phyloP scores from a whole-genome alignment of 2,113 vertebrate genomes.

The Oryctolagus cuniculus region mOryCun1.1 NC_091443.1:91647001-91647500 shows the following conservation, averaged over 20 bases:
- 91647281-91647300: background rate
- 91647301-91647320: background rate
- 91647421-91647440: background rate
- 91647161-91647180: background rate
- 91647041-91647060: background rate
- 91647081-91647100: background rate
- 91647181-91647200: background rate
- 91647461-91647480: background rate
- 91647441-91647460: background rate
- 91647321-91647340: constrained; percentile 15
- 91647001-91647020: background rate
- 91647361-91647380: background rate
- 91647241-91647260: background rate
- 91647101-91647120: background rate
- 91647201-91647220: background rate
- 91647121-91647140: background rate
- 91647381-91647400: background rate
- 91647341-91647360: background rate
- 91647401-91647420: background rate
- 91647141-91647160: background rate
- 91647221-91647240: background rate
- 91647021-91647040: background rate
- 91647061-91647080: background rate
- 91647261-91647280: background rate
- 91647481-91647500: background rate